Evolutionary conservation across 2,797 vertebrate genomes (phyloP).

Genomic region (Chloroceryle inda): DNA sequence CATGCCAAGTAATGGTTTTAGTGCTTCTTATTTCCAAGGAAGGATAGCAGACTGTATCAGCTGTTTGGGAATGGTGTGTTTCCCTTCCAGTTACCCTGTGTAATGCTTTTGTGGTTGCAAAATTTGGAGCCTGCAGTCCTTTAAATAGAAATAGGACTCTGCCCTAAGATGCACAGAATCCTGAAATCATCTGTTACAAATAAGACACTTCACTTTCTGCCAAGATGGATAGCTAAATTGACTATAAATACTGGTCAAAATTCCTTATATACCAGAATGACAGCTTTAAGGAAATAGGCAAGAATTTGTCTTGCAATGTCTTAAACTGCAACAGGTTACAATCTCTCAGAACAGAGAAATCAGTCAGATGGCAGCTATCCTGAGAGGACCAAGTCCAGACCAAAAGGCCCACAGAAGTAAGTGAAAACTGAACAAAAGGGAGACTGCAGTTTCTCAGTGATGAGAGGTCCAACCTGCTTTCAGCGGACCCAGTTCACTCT

Average conservation of each 20-base stretch:
- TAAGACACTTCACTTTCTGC: neutral
- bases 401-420: neutral
- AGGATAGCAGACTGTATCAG: neutral
- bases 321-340: neutral
- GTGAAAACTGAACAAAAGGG: neutral
- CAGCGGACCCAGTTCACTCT: neutral
- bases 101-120: neutral
- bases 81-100: neutral
- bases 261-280: neutral
- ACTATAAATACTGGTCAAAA: neutral
- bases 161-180: neutral
- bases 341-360: neutral
- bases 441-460: neutral
- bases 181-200: neutral
- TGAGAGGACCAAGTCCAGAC: fast-evolving
- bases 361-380: neutral
- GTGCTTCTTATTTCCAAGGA: neutral
- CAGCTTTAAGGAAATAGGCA: neutral
- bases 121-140: neutral
- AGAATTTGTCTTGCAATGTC: neutral
- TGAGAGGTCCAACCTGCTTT: neutral
- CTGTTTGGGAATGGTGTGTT: neutral
- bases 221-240: neutral
- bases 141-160: neutral
- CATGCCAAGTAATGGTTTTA: neutral